Percentiles rank a stretch among this genome's conserved stretches.
phyloP scores from a whole-genome alignment of 2,888 invertebrate genomes.

The Lepidocyrtoides sp. region DNA sequence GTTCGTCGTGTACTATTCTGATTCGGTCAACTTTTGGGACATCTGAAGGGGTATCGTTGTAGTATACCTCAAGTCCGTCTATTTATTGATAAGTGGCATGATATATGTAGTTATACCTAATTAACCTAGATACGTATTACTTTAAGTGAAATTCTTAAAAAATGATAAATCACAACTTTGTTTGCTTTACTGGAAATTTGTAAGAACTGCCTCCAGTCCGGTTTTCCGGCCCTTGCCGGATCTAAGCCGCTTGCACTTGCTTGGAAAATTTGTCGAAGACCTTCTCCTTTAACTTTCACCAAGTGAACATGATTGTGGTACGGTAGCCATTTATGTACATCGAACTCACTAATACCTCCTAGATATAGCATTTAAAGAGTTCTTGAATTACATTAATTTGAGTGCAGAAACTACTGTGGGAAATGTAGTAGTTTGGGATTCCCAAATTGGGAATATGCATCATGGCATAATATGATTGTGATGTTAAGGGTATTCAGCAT shows the following conservation, averaged over 20 bases:
- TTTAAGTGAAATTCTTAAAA: too few relatives aligned
- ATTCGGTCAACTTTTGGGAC: constrained; percentile 60
- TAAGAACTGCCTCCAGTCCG: constrained; percentile 84
- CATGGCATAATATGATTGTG: too few relatives aligned
- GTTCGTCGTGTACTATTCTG: constrained; percentile 55
- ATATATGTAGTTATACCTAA: too few relatives aligned
- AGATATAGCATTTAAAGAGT: too few relatives aligned
- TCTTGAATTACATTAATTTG: too few relatives aligned
- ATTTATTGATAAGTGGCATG: too few relatives aligned
- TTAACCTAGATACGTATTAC: too few relatives aligned
- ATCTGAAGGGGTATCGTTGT: constrained; percentile 47
- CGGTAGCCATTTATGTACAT: constrained; percentile 83
- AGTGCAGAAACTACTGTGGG: too few relatives aligned
- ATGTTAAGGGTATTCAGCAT: too few relatives aligned
- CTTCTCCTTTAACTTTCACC: constrained; percentile 74
- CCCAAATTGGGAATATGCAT: too few relatives aligned
- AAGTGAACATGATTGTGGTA: constrained; percentile 82
- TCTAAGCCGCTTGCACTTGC: constrained; percentile 77
- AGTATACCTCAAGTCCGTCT: constrained; percentile 83
- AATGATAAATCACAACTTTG: too few relatives aligned
- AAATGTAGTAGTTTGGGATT: too few relatives aligned
- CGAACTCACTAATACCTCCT: constrained; percentile 66
- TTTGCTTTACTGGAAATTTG: constrained; percentile 84
- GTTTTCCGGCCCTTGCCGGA: constrained; percentile 19
- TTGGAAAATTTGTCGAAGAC: constrained; percentile 79